These are phyloP conservation scores for Astropecten irregularis DNA, from an alignment of 53 echinoderm and acorn worm species.

Conservation along the genomic window DNA sequence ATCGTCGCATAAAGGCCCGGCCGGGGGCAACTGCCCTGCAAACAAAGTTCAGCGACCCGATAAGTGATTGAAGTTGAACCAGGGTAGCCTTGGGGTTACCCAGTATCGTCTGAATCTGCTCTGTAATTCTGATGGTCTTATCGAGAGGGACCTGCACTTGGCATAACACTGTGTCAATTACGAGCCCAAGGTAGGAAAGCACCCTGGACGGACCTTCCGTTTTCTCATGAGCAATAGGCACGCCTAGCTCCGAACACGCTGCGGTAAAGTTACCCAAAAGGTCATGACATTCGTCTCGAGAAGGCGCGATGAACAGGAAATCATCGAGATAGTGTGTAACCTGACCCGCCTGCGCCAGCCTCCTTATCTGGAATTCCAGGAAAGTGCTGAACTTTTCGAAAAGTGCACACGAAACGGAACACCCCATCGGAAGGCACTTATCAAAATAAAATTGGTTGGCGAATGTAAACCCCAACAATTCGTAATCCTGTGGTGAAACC, in stretches of 20 bases:
- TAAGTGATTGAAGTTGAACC: neutral
- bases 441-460: constrained; percentile 13
- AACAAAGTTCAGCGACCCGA: constrained; percentile 35
- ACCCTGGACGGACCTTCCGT: constrained; percentile 1
- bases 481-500: neutral
- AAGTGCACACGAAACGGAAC: constrained; percentile 27
- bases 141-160: neutral
- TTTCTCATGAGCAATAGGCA: constrained; percentile 50
- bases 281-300: neutral
- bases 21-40: constrained; percentile 20
- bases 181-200: constrained; percentile 10
- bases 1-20: constrained; percentile 5
- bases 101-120: neutral
- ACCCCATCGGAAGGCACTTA: no score
- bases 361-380: no score
- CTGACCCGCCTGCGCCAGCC: neutral
- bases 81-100: neutral
- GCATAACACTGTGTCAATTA: neutral
- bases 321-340: constrained; percentile 64
- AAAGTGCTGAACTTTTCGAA: constrained; percentile 53
- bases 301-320: constrained; percentile 11
- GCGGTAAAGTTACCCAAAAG: neutral
- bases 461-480: neutral
- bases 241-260: constrained; percentile 8
- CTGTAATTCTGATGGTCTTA: neutral